Evolutionary conservation across 2,113 vertebrate species (phyloP), one percentile per base, ranked within the genome.

Genomic region (Otis tarda): DNA sequence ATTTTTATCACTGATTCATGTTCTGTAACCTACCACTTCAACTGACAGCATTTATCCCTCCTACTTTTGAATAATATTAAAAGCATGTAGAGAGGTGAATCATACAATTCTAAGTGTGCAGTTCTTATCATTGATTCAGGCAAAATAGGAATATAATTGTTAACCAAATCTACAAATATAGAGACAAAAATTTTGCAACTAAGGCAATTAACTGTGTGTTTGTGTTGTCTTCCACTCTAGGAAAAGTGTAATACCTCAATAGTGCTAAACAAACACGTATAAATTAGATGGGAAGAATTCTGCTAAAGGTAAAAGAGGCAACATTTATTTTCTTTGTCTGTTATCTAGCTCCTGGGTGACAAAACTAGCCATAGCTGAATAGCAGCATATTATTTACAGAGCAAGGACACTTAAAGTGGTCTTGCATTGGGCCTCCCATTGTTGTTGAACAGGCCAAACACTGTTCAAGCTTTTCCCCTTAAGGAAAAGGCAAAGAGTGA

Each of bases 1-100:
- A 88, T 73, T 95, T 95, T 90, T 88, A 86, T 92, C 87, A 74
- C 64, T 27, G 75, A 93, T 90, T 96, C 92, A 83, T 70, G 67
- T 55, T 83, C 82, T 69, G 71, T 87, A 95, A 93, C 83, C 90
- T 93, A 43, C 75, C 5, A 12, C 79, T 93, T 83, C 85, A 79
- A 12, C 78, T 50, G 71, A 67, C 79, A 90, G 71, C 59, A 83
- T 95, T 94, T 94, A 85, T 88, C 47, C 79, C 75, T 86, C 55
- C 52, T 83, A 15, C 31, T 89, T 85, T 13, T 43, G 71, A 91
- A 77, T 61, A 88, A 47, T 21, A 94, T 85, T 59, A 91, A 76
- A 85, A 89, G 63, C 37, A 59, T 0, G 12, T 2, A 43, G 31
- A 68, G 60, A 83, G 41, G 55, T 95, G 90, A 96, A 87, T 82